phyloP scores from a whole-genome alignment of 2,113 vertebrate genomes.

The Andinoacara biseriatus region DNA sequence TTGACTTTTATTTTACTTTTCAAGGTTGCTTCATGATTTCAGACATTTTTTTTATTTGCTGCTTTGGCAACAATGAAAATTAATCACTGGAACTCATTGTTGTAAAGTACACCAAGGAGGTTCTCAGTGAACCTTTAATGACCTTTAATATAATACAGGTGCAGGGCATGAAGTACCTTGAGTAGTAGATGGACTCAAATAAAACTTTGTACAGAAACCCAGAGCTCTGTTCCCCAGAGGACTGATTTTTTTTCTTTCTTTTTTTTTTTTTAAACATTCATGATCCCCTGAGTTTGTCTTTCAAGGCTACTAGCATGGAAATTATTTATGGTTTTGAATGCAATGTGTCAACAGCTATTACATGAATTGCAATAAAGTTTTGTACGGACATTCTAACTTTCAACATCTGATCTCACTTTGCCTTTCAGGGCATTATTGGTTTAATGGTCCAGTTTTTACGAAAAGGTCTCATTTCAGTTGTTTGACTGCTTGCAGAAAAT shows the following conservation, averaged over 20 bases:
- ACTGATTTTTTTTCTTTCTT: neutral
- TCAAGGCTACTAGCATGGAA: neutral
- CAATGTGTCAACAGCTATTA: neutral
- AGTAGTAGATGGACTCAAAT: neutral
- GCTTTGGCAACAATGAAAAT: neutral
- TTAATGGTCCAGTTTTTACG: neutral
- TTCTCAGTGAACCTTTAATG: too few relatives aligned
- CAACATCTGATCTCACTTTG: neutral
- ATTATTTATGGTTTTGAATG: neutral
- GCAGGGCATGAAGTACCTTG: neutral
- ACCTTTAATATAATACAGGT: too few relatives aligned
- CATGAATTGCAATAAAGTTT: neutral
- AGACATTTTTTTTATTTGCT: neutral
- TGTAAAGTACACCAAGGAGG: neutral
- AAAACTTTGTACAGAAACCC: neutral
- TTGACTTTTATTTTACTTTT: neutral
- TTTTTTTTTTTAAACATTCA: neutral
- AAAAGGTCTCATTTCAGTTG: neutral
- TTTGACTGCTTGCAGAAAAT: neutral
- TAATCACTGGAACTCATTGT: neutral
- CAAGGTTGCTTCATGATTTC: neutral
- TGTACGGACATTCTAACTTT: neutral
- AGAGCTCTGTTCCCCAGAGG: neutral
- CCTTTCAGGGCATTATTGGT: neutral
- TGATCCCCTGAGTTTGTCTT: neutral